Conservation (phyloP, 2,888 invertebrate genomes). For the Sarcophaga caerulescens region DNA sequence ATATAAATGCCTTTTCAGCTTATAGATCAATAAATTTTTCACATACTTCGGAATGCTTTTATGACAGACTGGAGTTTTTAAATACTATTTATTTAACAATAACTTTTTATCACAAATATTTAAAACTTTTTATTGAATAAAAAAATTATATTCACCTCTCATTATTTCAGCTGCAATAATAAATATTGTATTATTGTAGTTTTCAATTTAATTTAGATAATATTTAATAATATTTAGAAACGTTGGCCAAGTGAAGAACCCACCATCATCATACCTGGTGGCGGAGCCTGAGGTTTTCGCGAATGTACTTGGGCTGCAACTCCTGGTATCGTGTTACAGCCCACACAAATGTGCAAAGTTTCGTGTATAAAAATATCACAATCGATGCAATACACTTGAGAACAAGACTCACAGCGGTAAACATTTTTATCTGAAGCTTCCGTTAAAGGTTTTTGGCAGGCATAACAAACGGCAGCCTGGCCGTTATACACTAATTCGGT, state of each 20-base stretch:
- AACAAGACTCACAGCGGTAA: conserved; percentile 91
- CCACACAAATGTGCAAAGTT: conserved; percentile 97
- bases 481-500: conserved; percentile 86
- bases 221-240: conserved; percentile 57
- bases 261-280: conserved; percentile 49
- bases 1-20: no score
- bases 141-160: not conserved
- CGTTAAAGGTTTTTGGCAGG: conserved; percentile 87
- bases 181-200: not conserved
- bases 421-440: conserved; percentile 87
- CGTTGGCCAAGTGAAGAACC: conserved; percentile 61
- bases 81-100: not conserved
- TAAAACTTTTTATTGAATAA: not conserved
- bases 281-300: conserved; percentile 74
- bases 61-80: no score
- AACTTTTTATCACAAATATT: not conserved
- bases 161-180: not conserved
- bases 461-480: conserved; percentile 85
- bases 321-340: conserved; percentile 89
- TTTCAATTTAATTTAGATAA: not conserved
- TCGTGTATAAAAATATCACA: conserved; percentile 98
- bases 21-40: no score
- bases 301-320: conserved; percentile 76
- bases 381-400: conserved; percentile 93
- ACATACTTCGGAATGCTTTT: no score